Evolutionary conservation across 2,888 invertebrate species (phyloP).

Genomic region (Caradrina clavipalpis): DNA sequence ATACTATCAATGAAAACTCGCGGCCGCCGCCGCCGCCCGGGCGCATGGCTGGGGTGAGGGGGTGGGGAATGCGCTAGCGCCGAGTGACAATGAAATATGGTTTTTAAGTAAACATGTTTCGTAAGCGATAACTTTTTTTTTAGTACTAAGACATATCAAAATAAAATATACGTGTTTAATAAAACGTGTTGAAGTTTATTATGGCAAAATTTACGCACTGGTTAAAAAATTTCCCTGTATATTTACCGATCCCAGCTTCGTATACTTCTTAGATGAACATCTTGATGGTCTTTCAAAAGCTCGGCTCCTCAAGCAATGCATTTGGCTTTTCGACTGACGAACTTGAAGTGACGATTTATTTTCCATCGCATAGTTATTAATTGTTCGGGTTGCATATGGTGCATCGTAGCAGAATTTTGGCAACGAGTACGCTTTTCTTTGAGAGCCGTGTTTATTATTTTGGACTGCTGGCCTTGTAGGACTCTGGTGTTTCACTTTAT

Average conservation of each 20-base stretch:
- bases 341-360: slow-evolving; percentile 43
- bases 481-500: slow-evolving; percentile 14
- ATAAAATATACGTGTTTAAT: no score
- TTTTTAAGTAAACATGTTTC: no score
- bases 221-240: no score
- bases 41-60: no score
- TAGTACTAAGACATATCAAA: no score
- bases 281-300: slow-evolving; percentile 24
- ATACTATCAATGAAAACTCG: no score
- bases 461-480: slow-evolving; percentile 24
- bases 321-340: slow-evolving; percentile 23
- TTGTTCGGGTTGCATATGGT: slow-evolving; percentile 16
- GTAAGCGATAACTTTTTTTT: no score
- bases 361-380: slow-evolving; percentile 35
- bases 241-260: slow-evolving; percentile 65
- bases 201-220: no score
- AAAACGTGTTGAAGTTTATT: no score
- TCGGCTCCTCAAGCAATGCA: background rate
- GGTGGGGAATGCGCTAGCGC: no score
- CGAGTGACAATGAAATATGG: no score
- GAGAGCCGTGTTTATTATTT: slow-evolving; percentile 29
- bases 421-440: slow-evolving; percentile 50
- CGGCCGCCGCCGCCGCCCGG: no score
- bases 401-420: slow-evolving; percentile 43
- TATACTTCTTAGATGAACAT: slow-evolving; percentile 44